phyloP scores from a whole-genome alignment of 2,888 invertebrate genomes.

The Archips xylosteana region DNA sequence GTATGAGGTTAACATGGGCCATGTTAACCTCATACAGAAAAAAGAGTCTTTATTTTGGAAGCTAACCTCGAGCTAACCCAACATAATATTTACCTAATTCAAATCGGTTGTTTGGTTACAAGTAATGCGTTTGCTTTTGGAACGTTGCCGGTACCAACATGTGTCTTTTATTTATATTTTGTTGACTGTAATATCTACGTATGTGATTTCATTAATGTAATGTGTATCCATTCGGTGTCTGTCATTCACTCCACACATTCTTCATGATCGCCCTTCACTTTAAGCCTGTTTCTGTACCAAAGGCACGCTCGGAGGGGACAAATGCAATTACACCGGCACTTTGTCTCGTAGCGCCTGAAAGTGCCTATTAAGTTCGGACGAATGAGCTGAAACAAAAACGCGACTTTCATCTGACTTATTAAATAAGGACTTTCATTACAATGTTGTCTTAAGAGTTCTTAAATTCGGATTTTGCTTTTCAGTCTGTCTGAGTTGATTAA shows the following conservation, averaged over 20 bases:
- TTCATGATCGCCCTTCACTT: conserved; percentile 2
- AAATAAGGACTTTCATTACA: conserved; percentile 17
- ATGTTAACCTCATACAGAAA: neutral
- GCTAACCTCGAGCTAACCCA: neutral
- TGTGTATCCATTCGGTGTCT: neutral
- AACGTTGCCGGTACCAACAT: neutral
- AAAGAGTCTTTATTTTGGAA: neutral
- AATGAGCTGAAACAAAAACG: conserved; percentile 40
- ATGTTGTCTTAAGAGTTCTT: conserved; percentile 16
- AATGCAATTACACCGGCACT: conserved; percentile 76
- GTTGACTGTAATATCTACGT: too few relatives aligned
- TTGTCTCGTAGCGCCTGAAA: conserved; percentile 60
- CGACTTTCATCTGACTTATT: conserved; percentile 33
- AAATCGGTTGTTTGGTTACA: neutral
- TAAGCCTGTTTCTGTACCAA: neutral
- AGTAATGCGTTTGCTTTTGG: neutral
- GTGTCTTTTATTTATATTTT: too few relatives aligned
- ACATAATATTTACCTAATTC: neutral
- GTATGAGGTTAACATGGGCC: too few relatives aligned
- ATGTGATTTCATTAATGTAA: neutral
- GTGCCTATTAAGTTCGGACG: conserved; percentile 55
- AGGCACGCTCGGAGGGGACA: conserved; percentile 40
- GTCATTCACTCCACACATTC: neutral
- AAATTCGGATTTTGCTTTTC: neutral
- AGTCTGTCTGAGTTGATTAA: neutral